Conservation (phyloP, 2,113 vertebrate genomes). For the Epinephelus cyanopodus region DNA sequence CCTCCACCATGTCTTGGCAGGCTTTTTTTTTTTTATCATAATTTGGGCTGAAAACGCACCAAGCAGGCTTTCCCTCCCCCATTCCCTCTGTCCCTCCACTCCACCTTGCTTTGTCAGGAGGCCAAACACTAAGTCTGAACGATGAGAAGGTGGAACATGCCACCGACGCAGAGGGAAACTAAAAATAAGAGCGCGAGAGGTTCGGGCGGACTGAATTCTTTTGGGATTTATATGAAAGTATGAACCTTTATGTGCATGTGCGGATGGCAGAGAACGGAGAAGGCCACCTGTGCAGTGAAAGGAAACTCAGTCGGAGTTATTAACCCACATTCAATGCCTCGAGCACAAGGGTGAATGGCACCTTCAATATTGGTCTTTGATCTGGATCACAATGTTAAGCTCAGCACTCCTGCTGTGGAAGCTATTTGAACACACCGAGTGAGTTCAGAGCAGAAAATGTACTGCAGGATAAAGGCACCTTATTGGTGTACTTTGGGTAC, state of each 20-base stretch:
- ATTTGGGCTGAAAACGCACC: constrained; percentile 55
- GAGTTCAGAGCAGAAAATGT: constrained; percentile 7
- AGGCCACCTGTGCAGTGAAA: constrained; percentile 47
- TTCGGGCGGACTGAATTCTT: constrained; percentile 42
- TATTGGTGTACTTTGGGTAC: not conserved
- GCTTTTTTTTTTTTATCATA: constrained; percentile 38
- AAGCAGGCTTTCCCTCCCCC: constrained; percentile 45
- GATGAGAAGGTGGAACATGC: constrained; percentile 56
- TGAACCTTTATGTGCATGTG: constrained; percentile 2
- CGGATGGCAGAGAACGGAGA: constrained; percentile 35
- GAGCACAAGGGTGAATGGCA: constrained; percentile 25
- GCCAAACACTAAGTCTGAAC: constrained; percentile 61
- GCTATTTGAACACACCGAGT: constrained; percentile 42
- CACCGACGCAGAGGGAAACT: constrained; percentile 52
- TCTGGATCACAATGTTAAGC: constrained; percentile 58
- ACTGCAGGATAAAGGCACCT: not conserved
- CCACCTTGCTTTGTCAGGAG: constrained; percentile 53
- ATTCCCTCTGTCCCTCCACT: constrained; percentile 57
- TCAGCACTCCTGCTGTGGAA: constrained; percentile 48
- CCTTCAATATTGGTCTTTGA: constrained; percentile 59
- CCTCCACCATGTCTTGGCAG: constrained; percentile 75
- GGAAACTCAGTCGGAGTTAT: constrained; percentile 36
- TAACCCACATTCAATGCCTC: constrained; percentile 43
- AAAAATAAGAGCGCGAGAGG: constrained; percentile 59
- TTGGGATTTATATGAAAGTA: constrained; percentile 54